Evolutionary conservation across 2,888 invertebrate species (phyloP), one percentile per base, ranked within the genome.

Genomic region (Hemaris fuciformis): DNA sequence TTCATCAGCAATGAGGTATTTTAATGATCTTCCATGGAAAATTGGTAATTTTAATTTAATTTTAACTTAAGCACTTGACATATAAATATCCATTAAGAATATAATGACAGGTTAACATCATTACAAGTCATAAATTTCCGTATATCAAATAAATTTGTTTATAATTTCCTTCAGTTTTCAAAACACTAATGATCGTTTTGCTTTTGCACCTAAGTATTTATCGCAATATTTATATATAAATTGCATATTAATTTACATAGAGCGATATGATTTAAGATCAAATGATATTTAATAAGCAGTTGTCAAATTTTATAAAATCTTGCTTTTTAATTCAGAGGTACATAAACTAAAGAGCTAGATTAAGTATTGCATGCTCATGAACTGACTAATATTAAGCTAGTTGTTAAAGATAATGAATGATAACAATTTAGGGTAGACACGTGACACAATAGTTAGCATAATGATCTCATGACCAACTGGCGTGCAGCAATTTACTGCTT

Each of bases 351-450:
- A 3, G 15, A 25, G 27, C 18, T 10, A 1, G 18, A 3, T 10
- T 18, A 27, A 27, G 18, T 41, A 25, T 25, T n/a, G 8, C 13
- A 25, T 38, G 25, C 25, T 34, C 25, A 25, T 22, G 25, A 8
- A 13, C 4, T 1, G n/a, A 46, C 22, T 48, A 48, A 22, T 13
- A 48, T 25, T 38, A 41, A 41, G 10, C 10, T 22, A 18, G 60
- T 46, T 46, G 60, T 60, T 53, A 41, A 13, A 41, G 48, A 4
- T 60, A 60, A 61, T 48, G 53, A 48, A 31, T 53, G 48, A 48
- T 53, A 27, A 53, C 8, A 53, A 53, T 53, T 53, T 75, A 72
- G 73, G 69, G 65, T 73, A 68, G 66, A 68, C 77, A 75, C 75
- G 75, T 75, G 76, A 65, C 62, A 64, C 65, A 62, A 66, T 66